Base-by-base conservation (phyloP, 92 coral and sea anemone genomes). In the Epizoanthus stellaris region DNA sequence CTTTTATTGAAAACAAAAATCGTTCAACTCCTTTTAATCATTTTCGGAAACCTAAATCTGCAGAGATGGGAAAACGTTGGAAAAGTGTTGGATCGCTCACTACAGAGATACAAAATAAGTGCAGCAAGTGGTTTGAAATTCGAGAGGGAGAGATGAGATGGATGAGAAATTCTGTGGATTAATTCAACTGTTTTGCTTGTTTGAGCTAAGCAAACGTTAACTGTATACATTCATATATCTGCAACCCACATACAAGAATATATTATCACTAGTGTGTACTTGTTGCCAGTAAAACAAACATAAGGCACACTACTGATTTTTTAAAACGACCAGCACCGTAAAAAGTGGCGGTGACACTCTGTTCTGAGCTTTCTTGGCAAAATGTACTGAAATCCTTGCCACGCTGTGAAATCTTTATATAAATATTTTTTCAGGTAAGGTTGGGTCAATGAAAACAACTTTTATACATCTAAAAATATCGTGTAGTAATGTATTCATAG, bases 61-160 rank as follows among this genome's bases (percentile, higher is more conserved):
- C 38, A n/a, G 72, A 79, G 72, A 79, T 6, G 20, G 67, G 36
- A 34, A 77, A 79, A 61, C 93, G 88, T 36, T 82, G 94, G 76
- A 86, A 82, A 82, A 90, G 94, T 13, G 89, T 92, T 30, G 95
- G 86, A 3, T 88, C 79, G 21, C 69, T 92, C 0, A 86, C 98
- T 11, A 82, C 73, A 49, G 94, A 92, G 47, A 94, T 94, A 42
- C 95, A 94, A 73, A 74, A 85, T 19, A 84, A 93, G 74, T 94
- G 98, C 65, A 68, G 76, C 0, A 75, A 83, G 10, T 94, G 98
- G 98, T 74, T 94, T 9, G 94, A 92, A 80, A 87, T 59, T 86
- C 88, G 93, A 17, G 88, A 82, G 17, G 88, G 90, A 5, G 60
- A 73, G 23, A 25, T 10, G 15, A 69, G 21, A 36, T 86, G 77